Conservation (phyloP, 2,113 vertebrate species). For the Cololabis saira region DNA sequence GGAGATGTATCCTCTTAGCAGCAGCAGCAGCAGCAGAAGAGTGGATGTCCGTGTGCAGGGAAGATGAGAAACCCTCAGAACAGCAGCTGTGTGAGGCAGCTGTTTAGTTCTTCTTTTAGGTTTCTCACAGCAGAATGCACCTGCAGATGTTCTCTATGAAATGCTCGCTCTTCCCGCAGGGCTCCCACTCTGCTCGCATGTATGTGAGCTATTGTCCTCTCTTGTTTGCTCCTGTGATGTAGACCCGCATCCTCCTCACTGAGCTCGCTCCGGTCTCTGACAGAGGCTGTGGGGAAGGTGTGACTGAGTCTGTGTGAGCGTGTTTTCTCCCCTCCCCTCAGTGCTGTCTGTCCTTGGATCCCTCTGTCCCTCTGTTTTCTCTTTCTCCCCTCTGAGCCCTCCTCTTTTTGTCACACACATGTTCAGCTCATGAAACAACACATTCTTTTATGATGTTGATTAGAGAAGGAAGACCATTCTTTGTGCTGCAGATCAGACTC, state of each 20-base stretch:
- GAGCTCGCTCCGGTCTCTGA: constrained; percentile 38
- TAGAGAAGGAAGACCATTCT: not conserved
- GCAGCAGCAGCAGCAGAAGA: constrained; percentile 8
- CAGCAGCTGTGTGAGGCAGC: constrained; percentile 2
- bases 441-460: not conserved
- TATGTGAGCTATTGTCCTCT: constrained; percentile 46
- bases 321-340: constrained; percentile 55
- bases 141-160: constrained; percentile 20
- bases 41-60: constrained; percentile 10
- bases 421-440: constrained; percentile 58
- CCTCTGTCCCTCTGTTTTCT: constrained; percentile 53
- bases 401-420: constrained; percentile 45
- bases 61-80: constrained; percentile 16
- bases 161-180: constrained; percentile 39
- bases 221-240: constrained; percentile 37
- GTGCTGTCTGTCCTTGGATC: constrained; percentile 65
- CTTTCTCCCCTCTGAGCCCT: constrained; percentile 29
- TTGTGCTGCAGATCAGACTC: not conserved
- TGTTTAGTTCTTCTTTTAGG: constrained; percentile 21
- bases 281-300: constrained; percentile 42
- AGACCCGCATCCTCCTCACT: constrained; percentile 54
- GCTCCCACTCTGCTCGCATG: constrained; percentile 20
- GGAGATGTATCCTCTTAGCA: constrained; percentile 23
- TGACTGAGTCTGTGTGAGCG: constrained; percentile 35
- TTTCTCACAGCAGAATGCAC: constrained; percentile 12